A percentile compares a stretch with the other conserved stretches of the same genome.
Evolutionary conservation across 2,888 invertebrate species (phyloP).

Genomic region (Malachius bipustulatus): DNA sequence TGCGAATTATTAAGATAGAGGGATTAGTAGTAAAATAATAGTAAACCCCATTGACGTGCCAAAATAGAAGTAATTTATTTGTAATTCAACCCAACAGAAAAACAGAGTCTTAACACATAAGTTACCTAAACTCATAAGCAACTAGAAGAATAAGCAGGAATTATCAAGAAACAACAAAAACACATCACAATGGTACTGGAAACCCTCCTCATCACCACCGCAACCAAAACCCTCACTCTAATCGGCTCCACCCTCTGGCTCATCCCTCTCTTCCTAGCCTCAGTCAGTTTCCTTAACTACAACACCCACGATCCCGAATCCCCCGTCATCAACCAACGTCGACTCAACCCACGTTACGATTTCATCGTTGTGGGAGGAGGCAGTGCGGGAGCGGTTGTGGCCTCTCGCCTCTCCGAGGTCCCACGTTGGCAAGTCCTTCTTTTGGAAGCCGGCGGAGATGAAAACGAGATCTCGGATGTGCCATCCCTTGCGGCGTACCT

Average conservation of each 20-base stretch:
- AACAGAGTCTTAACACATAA: too few species aligned
- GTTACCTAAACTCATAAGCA: too few species aligned
- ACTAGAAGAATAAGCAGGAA: too few species aligned
- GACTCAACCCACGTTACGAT: constrained; percentile 57
- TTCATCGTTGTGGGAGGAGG: constrained; percentile 78
- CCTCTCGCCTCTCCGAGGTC: constrained; percentile 60
- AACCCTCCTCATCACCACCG: constrained; percentile 63
- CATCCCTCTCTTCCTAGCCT: constrained; percentile 70
- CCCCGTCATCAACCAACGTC: constrained; percentile 46
- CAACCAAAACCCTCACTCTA: constrained; percentile 64
- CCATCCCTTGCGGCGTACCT: constrained; percentile 78
- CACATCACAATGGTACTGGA: constrained; percentile 62
- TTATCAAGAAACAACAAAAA: too few species aligned
- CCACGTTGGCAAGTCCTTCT: constrained; percentile 65
- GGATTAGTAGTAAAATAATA: too few species aligned
- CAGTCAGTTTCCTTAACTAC: constrained; percentile 69
- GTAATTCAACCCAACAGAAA: too few species aligned
- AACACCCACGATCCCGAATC: constrained; percentile 73
- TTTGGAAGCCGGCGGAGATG: constrained; percentile 76
- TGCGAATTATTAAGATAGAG: neutral
- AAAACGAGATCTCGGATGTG: constrained; percentile 79
- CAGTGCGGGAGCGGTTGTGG: constrained; percentile 81
- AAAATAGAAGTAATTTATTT: too few species aligned
- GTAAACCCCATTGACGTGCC: too few species aligned
- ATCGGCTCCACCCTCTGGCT: constrained; percentile 72